Evolutionary conservation across 1,140 invertebrate genomes (phyloP).

Genomic region (Octopus sinensis): DNA sequence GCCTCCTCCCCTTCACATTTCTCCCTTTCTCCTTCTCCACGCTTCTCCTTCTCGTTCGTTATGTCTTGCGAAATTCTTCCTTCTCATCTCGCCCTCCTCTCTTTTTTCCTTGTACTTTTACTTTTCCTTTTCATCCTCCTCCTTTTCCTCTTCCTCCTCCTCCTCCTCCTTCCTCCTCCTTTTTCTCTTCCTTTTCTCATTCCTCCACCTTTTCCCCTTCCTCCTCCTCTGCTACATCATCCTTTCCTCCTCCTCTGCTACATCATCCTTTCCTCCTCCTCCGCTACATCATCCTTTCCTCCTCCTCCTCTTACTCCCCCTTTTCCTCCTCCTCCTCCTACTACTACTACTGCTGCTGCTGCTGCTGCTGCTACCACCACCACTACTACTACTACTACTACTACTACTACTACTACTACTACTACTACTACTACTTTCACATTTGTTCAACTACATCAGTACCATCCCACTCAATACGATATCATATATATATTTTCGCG

Average conservation of each 20-base stretch:
- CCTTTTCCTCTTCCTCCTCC: neutral
- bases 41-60: neutral
- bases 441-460: slow-evolving; percentile 2
- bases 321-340: slow-evolving; percentile 17
- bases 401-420: slow-evolving; percentile 7
- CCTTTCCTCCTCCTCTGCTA: neutral
- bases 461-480: neutral
- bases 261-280: slow-evolving; percentile 18
- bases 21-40: neutral
- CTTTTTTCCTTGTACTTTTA: neutral
- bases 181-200: neutral
- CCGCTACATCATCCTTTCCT: slow-evolving; percentile 16
- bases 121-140: slow-evolving; percentile 11
- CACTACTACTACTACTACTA: neutral
- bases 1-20: neutral
- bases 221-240: neutral
- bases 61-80: neutral
- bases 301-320: neutral
- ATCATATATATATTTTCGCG: too few species aligned
- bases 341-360: neutral
- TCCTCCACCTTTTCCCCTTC: neutral
- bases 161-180: neutral
- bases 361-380: neutral
- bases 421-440: neutral
- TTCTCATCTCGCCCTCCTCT: neutral